Evolutionary conservation across 1,140 invertebrate species (phyloP), one percentile per base, ranked within the genome.

Genomic region (Vanessa tameamea): DNA sequence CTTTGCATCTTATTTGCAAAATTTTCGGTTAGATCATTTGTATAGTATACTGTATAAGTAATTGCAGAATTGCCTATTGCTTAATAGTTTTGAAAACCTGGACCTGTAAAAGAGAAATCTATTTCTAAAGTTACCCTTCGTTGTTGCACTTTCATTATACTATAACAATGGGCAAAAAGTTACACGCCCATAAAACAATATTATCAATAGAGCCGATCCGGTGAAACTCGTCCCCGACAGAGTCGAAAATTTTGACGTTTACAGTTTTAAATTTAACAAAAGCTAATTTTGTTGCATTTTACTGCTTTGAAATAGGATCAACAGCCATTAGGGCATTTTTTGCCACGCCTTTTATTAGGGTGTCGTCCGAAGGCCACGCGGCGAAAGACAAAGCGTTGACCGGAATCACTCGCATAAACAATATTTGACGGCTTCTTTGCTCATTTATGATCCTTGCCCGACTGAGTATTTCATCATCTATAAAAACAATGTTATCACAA

Each of bases 251-350:
- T 85, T 80, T 81, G 76, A 87, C 82, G 66, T 87, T 86, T 85
- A 86, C 86, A 84, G 83, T 89, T 87, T 82, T 79, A 84, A 84
- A 86, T 87, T 90, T 88, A 87, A 91, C 89, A 91, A 92, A 90
- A 82, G 88, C 89, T 92, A 91, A 92, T 91, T 92, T 92, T 92
- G 90, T 92, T 92, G 88, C 88, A 92, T 89, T 92, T 92, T 92
- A 92, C 86, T 89, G 81, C 87, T 82, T 89, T 85, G 83, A 87
- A 92, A 92, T 92, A 87, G 89, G 90, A 90, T 91, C 89, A 90
- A 86, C 84, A 81, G 80, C 86, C 84, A 92, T 91, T 92, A 92
- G 87, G 83, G 78, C 75, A 81, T 85, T 92, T 92, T 92, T 91
- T 91, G 88, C 87, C 86, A 90, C 87, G 86, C 87, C 89, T 90